phyloP scores from a whole-genome alignment of 2,888 invertebrate species.

The Tribolium freemani region DNA sequence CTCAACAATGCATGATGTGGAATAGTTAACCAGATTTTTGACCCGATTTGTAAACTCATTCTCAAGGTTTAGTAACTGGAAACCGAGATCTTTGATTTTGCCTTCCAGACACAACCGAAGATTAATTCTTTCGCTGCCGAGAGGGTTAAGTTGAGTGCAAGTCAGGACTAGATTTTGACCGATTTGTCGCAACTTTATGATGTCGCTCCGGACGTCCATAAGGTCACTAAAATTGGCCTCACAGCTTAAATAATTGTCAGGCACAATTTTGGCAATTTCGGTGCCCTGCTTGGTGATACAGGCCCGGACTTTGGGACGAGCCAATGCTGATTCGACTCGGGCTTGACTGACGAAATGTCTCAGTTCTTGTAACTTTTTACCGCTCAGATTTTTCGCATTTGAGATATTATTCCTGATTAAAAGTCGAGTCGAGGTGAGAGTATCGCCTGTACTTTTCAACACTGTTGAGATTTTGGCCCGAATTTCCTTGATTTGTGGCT shows the following conservation, averaged over 20 bases:
- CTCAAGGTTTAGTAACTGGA: conserved; percentile 6
- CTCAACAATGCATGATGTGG: conserved; percentile 3
- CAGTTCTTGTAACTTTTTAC: not conserved
- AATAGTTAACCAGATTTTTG: conserved; percentile 8
- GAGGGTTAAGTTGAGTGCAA: conserved; percentile 23
- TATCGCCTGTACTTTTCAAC: conserved; percentile 9
- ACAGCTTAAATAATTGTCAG: not conserved
- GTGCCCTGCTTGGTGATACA: conserved; percentile 17
- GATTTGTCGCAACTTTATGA: not conserved
- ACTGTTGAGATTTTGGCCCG: conserved; percentile 7
- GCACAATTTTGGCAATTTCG: conserved; percentile 1
- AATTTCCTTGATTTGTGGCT: conserved; percentile 1
- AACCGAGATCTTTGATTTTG: conserved; percentile 7
- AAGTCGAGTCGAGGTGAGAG: not conserved
- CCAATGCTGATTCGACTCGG: conserved; percentile 7
- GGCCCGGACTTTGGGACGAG: not conserved
- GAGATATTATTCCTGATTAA: conserved; percentile 12
- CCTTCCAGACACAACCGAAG: conserved; percentile 1
- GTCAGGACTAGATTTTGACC: not conserved
- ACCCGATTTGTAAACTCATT: not conserved
- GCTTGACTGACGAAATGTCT: conserved; percentile 5
- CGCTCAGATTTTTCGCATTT: conserved; percentile 15
- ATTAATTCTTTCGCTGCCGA: not conserved
- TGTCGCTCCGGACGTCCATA: not conserved
- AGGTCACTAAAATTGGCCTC: not conserved